These are phyloP conservation scores for Athripsodes cinereus DNA, from an alignment of 2,888 invertebrate genomes.

Conservation along the genomic window DNA sequence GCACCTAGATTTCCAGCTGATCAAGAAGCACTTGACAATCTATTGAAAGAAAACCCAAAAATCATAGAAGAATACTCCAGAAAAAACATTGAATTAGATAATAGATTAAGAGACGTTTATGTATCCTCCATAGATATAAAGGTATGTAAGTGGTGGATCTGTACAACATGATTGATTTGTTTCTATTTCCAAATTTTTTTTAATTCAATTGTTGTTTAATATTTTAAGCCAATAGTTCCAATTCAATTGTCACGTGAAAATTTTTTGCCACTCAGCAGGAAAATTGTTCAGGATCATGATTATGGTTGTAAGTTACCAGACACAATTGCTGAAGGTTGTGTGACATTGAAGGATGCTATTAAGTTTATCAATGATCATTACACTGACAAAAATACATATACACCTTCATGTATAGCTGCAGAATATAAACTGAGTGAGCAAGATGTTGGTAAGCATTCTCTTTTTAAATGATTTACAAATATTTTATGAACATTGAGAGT, in stretches of 20 bases:
- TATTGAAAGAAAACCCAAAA: conserved; percentile 42
- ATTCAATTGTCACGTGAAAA: conserved; percentile 10
- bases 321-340: conserved; percentile 48
- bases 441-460: conserved; percentile 40
- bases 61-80: conserved; percentile 38
- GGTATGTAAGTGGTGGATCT: neutral
- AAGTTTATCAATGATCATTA: conserved; percentile 54
- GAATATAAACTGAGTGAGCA: conserved; percentile 53
- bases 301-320: conserved; percentile 55
- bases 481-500: too few species aligned
- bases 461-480: too few species aligned
- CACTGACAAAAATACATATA: conserved; percentile 46
- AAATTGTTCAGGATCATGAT: conserved; percentile 40
- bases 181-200: neutral
- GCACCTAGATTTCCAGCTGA: conserved; percentile 47
- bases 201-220: neutral
- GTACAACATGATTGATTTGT: neutral
- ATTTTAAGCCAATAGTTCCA: neutral
- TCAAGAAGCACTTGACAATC: conserved; percentile 37
- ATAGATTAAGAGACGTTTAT: conserved; percentile 46
- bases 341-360: conserved; percentile 51
- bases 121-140: conserved; percentile 38
- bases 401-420: conserved; percentile 46
- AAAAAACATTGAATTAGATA: conserved; percentile 42
- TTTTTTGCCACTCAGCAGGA: conserved; percentile 29